phyloP scores from a whole-genome alignment of 2,797 vertebrate species.

The Sarcoramphus papa region DNA sequence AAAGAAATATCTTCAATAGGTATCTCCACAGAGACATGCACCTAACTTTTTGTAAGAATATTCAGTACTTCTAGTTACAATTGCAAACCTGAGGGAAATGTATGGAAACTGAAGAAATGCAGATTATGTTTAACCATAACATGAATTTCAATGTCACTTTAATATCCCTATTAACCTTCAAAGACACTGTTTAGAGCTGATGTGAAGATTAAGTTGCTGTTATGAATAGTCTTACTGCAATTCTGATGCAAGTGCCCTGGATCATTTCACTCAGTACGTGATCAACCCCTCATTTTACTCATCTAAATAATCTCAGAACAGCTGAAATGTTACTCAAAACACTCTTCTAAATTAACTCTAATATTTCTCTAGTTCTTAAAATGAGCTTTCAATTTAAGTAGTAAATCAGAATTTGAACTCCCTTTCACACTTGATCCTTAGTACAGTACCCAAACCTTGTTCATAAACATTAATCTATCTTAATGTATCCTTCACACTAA shows the following conservation, averaged over 20 bases:
- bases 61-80: background rate
- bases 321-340: background rate
- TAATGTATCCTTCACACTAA: background rate
- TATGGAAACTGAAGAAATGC: background rate
- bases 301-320: background rate
- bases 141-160: background rate
- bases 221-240: background rate
- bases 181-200: background rate
- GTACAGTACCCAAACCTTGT: background rate
- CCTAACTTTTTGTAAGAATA: background rate
- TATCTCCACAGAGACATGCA: background rate
- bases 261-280: background rate
- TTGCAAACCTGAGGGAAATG: background rate
- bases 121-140: background rate
- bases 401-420: background rate
- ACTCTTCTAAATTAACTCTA: background rate
- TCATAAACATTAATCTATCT: background rate
- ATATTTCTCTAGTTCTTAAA: background rate
- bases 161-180: background rate
- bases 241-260: background rate
- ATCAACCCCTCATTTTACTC: background rate
- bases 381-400: background rate
- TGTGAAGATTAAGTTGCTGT: background rate
- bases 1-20: background rate
- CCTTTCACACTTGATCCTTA: background rate